Percentiles rank a stretch among this genome's conserved stretches.
These are phyloP conservation scores for Phainopepla nitens DNA, from an alignment of 2,113 vertebrate species.

Conservation along the genomic window DNA sequence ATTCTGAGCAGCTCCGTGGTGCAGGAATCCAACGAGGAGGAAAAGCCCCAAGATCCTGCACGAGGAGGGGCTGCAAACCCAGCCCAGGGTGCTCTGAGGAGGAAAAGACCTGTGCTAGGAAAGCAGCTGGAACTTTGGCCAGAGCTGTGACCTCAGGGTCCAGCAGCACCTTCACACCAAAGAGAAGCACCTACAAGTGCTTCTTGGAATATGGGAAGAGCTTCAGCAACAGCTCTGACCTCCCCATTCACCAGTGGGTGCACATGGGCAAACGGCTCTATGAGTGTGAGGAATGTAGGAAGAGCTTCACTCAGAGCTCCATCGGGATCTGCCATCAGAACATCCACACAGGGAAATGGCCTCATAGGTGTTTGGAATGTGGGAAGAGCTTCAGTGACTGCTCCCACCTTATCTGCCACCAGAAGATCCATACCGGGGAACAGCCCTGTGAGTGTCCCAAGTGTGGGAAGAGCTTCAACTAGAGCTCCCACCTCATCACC, in stretches of 20 bases:
- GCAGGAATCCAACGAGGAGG: not conserved
- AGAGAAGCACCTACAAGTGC: not conserved
- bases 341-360: not conserved
- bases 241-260: not conserved
- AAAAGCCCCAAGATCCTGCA: not conserved
- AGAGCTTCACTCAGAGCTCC: not conserved
- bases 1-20: accelerated
- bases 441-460: not conserved
- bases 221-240: not conserved
- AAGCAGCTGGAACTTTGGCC: no score
- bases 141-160: no score
- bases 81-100: not conserved
- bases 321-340: not conserved
- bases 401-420: not conserved
- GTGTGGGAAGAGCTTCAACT: not conserved
- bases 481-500: not conserved
- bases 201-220: not conserved
- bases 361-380: not conserved
- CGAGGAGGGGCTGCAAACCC: not conserved
- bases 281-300: not conserved
- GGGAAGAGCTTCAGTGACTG: not conserved
- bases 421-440: not conserved
- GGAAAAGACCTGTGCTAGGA: not conserved
- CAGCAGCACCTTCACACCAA: no score
- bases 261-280: not conserved